These are phyloP conservation scores for Drosophila lacicola DNA, from an alignment of 2,888 invertebrate species.

Conservation along the genomic window DNA sequence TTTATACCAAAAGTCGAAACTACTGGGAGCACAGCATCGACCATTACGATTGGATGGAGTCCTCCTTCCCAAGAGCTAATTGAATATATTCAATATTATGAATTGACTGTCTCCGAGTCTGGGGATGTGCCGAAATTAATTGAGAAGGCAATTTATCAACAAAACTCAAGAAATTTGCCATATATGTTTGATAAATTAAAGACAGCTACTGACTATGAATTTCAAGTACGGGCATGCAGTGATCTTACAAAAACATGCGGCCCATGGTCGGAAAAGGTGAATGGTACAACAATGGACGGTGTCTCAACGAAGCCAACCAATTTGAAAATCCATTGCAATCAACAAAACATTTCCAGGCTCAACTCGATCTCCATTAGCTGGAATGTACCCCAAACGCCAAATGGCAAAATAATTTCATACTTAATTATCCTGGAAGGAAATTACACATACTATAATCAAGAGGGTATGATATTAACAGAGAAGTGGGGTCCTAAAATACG, in stretches of 20 bases:
- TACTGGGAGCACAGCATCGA: slow-evolving; percentile 88
- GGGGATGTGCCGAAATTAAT: slow-evolving; percentile 85
- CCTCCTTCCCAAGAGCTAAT: slow-evolving; percentile 88
- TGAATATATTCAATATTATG: slow-evolving; percentile 91
- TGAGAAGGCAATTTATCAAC: slow-evolving; percentile 88
- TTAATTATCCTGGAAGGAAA: slow-evolving; percentile 88
- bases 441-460: slow-evolving; percentile 86
- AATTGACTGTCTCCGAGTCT: slow-evolving; percentile 88
- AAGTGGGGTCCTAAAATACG: slow-evolving; percentile 88
- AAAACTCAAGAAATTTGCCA: slow-evolving; percentile 88
- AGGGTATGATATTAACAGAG: slow-evolving; percentile 86
- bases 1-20: slow-evolving; percentile 92
- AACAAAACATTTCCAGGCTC: slow-evolving; percentile 86
- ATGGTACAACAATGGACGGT: slow-evolving; percentile 94
- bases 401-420: slow-evolving; percentile 92
- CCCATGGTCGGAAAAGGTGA: slow-evolving; percentile 90
- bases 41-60: slow-evolving; percentile 93
- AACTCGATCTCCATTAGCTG: slow-evolving; percentile 90
- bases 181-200: slow-evolving; percentile 92
- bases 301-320: slow-evolving; percentile 90
- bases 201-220: slow-evolving; percentile 92
- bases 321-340: slow-evolving; percentile 88
- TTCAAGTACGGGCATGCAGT: slow-evolving; percentile 92
- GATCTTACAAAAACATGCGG: slow-evolving; percentile 91
- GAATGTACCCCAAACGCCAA: slow-evolving; percentile 90